Percentiles rank a stretch among this genome's conserved stretches.
Evolutionary conservation across 2,888 invertebrate genomes (phyloP).

Genomic region (Lepidocyrtoides sp.): DNA sequence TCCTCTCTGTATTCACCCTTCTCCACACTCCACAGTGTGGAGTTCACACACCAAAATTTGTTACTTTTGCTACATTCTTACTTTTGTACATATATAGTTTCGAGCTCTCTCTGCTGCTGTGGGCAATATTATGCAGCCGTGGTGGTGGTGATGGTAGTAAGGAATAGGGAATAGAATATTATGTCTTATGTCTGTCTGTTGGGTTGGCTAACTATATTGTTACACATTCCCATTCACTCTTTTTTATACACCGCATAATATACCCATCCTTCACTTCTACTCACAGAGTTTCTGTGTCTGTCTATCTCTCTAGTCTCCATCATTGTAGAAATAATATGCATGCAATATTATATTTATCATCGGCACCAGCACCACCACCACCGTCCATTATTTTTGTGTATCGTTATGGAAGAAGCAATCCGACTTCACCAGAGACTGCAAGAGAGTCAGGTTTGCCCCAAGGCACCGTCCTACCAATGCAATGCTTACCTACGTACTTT

Average conservation of each 20-base stretch:
- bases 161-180: neutral
- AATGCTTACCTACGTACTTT: neutral
- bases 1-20: neutral
- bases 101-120: neutral
- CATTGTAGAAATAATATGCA: neutral
- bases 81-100: neutral
- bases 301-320: neutral
- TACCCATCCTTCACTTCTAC: no score
- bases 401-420: constrained; percentile 5
- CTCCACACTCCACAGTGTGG: no score
- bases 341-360: neutral
- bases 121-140: no score
- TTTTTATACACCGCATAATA: no score
- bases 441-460: constrained; percentile 25
- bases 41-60: no score
- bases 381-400: neutral
- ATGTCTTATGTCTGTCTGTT: neutral
- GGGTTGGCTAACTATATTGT: no score
- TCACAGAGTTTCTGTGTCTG: no score
- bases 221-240: no score
- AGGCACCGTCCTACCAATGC: constrained; percentile 52
- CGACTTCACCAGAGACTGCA: neutral
- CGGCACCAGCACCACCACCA: neutral
- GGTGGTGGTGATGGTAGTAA: no score
- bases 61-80: no score